Conservation (phyloP, 2,797 vertebrate genomes). For the Chelidonichthys spinosus region DNA sequence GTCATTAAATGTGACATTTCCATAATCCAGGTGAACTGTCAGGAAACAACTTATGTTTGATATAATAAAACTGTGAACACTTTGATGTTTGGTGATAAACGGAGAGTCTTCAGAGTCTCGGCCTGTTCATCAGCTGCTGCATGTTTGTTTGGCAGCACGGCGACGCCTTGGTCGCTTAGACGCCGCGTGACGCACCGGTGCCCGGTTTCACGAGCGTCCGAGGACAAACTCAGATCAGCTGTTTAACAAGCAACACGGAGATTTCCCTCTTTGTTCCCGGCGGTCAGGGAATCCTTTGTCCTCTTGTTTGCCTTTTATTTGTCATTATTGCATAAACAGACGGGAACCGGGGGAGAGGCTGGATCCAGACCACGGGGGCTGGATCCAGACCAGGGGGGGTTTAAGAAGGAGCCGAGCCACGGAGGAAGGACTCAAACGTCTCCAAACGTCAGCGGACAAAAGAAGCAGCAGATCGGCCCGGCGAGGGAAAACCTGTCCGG, state of each 20-base stretch:
- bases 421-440: constrained; percentile 36
- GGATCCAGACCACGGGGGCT: constrained; percentile 41
- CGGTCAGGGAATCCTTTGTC: constrained; percentile 60
- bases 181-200: too few species aligned
- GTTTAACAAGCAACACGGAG: constrained; percentile 17
- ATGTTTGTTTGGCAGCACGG: too few species aligned
- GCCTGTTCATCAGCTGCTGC: too few species aligned
- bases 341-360: constrained; percentile 16
- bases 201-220: background rate
- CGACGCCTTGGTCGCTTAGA: too few species aligned
- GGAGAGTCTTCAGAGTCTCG: too few species aligned
- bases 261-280: constrained; percentile 44
- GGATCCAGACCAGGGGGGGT: constrained; percentile 18
- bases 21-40: too few species aligned
- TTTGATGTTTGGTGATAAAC: too few species aligned
- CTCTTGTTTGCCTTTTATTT: constrained; percentile 37
- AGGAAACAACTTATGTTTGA: too few species aligned
- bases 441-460: constrained; percentile 49
- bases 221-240: constrained; percentile 25
- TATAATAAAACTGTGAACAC: too few species aligned
- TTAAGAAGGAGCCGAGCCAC: constrained; percentile 30
- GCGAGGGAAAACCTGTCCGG: constrained; percentile 2
- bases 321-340: constrained; percentile 55
- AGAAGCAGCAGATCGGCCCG: constrained; percentile 30
- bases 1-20: too few species aligned